Evolutionary conservation across 2,113 vertebrate genomes (phyloP).

Genomic region (Cyphomyrus plagiostoma): DNA sequence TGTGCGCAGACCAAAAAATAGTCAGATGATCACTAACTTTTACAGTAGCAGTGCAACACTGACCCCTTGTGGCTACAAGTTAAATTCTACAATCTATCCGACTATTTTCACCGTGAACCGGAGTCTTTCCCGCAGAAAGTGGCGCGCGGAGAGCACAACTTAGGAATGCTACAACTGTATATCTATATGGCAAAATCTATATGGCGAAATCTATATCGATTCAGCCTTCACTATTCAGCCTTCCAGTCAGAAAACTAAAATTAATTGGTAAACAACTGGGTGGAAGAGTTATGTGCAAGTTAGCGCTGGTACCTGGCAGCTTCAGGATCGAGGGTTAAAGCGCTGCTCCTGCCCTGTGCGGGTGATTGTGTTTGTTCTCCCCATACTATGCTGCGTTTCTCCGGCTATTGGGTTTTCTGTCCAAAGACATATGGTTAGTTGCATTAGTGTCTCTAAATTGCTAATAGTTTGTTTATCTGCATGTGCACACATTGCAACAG

Average conservation of each 20-base stretch:
- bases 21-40: background rate
- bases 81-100: background rate
- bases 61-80: slow-evolving; percentile 46
- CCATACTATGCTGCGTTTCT: background rate
- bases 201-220: background rate
- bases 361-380: background rate
- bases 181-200: background rate
- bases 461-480: background rate
- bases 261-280: background rate
- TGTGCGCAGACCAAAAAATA: background rate
- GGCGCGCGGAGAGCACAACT: background rate
- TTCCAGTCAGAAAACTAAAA: background rate
- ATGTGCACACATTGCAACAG: background rate
- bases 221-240: background rate
- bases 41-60: slow-evolving; percentile 39
- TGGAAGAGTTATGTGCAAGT: background rate
- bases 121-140: background rate
- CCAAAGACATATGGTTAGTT: background rate
- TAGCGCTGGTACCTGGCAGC: background rate
- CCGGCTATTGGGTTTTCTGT: background rate
- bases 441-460: background rate
- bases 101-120: background rate
- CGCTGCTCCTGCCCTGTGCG: background rate
- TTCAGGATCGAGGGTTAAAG: background rate
- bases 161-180: background rate